Evolutionary conservation across 2,113 vertebrate species (phyloP).

Genomic region (Loxodonta africana): DNA sequence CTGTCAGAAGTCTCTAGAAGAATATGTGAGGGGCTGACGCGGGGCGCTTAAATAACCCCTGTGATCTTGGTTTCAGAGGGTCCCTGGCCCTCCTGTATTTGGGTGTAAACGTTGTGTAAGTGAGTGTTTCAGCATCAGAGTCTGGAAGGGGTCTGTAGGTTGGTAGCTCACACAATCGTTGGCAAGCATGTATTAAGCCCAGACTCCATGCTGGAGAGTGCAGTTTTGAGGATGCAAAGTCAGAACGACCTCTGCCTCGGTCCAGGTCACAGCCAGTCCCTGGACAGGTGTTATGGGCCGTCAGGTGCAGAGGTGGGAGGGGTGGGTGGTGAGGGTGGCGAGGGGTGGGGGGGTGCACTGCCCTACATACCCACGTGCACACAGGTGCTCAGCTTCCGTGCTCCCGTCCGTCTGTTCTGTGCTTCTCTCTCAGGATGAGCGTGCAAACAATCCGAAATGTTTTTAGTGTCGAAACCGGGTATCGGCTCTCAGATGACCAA

Average conservation of each 20-base stretch:
- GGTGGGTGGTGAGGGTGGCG: accelerated
- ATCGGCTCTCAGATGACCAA: conserved; percentile 97
- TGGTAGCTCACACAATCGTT: too few relatives aligned
- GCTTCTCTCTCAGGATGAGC: conserved; percentile 93
- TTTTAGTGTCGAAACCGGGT: conserved; percentile 98
- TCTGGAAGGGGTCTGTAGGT: not conserved
- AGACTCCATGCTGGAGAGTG: not conserved
- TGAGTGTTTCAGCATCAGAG: not conserved
- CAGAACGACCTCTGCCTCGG: accelerated
- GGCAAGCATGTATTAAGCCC: not conserved
- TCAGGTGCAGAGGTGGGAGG: too few relatives aligned
- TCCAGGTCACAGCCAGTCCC: accelerated
- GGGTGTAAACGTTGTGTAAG: not conserved
- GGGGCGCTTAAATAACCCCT: not conserved
- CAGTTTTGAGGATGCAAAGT: not conserved
- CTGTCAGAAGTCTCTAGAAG: not conserved
- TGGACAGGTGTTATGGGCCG: too few relatives aligned
- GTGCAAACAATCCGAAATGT: conserved; percentile 98
- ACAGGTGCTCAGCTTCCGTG: accelerated
- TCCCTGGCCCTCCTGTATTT: not conserved
- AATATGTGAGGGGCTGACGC: too few relatives aligned
- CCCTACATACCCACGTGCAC: accelerated
- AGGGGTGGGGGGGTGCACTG: not conserved
- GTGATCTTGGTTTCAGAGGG: not conserved
- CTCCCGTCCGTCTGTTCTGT: accelerated